Conservation (phyloP, 2,888 invertebrate genomes). For the Blomia tropicalis region DNA sequence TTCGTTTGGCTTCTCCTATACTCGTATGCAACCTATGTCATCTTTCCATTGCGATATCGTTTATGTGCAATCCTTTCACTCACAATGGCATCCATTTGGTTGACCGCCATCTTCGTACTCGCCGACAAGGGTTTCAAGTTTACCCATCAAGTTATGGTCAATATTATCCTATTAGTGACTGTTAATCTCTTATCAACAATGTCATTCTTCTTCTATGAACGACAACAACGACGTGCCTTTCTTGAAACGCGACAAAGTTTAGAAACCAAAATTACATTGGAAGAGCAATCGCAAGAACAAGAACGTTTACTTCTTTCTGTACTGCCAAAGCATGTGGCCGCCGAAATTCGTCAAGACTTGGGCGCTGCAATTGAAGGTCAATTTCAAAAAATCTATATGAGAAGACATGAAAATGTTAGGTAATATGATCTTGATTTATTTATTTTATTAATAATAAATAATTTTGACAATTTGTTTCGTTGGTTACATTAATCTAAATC, state of each 20-base stretch:
- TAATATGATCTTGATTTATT: constrained; percentile 37
- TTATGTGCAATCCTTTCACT: constrained; percentile 30
- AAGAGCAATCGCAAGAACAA: constrained; percentile 85
- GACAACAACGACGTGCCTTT: constrained; percentile 71
- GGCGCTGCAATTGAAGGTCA: constrained; percentile 72
- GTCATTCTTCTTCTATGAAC: constrained; percentile 58
- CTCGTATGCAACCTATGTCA: constrained; percentile 55
- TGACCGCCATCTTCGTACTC: constrained; percentile 23
- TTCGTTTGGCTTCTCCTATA: constrained; percentile 55
- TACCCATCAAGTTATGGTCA: constrained; percentile 49
- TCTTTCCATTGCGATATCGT: constrained; percentile 51
- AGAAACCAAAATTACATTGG: constrained; percentile 76
- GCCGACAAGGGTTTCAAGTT: constrained; percentile 9
- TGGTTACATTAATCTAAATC: not conserved
- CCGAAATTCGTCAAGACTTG: constrained; percentile 85
- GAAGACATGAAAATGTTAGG: constrained; percentile 64
- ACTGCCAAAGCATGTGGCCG: constrained; percentile 84
- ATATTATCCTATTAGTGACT: constrained; percentile 51
- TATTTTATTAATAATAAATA: not conserved
- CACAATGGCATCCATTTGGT: constrained; percentile 28
- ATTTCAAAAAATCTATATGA: constrained; percentile 95
- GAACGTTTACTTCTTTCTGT: constrained; percentile 80
- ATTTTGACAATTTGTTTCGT: constrained; percentile 10
- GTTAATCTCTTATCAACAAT: constrained; percentile 58
- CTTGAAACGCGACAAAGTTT: constrained; percentile 75